A percentile compares a stretch with the other conserved stretches of the same genome.
Conservation (phyloP, 2,888 invertebrate species). For the Phalera bucephala region DNA sequence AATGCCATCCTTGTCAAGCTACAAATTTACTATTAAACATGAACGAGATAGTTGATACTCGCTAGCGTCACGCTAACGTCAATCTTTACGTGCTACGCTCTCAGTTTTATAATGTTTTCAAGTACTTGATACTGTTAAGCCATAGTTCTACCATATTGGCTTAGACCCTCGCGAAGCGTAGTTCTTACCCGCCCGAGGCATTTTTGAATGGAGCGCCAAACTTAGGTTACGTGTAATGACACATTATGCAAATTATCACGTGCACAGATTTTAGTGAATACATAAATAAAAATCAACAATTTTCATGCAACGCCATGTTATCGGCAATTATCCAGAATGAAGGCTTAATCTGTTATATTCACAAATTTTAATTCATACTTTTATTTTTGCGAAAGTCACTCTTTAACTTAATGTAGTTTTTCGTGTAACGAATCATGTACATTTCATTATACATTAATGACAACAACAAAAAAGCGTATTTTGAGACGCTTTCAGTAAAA, state of each 20-base stretch:
- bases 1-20: too few relatives aligned
- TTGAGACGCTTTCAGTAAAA: not conserved
- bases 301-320: conserved; percentile 25
- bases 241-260: conserved; percentile 25
- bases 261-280: conserved; percentile 18
- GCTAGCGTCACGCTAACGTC: too few relatives aligned
- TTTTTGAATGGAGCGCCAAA: conserved; percentile 14
- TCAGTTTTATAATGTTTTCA: too few relatives aligned
- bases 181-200: conserved; percentile 22
- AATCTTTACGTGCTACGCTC: too few relatives aligned
- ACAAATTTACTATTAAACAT: too few relatives aligned
- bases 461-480: not conserved
- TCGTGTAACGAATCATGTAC: not conserved
- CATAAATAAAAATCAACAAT: conserved; percentile 2
- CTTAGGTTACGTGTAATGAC: conserved; percentile 30
- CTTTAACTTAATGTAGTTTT: too few relatives aligned
- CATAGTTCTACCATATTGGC: conserved; percentile 16
- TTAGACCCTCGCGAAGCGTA: conserved; percentile 12
- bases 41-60: too few relatives aligned
- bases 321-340: conserved; percentile 17
- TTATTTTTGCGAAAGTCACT: not conserved
- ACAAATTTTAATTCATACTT: not conserved
- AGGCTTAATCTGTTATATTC: conserved; percentile 7
- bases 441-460: not conserved
- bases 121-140: too few relatives aligned